A percentile compares a stretch with the other conserved stretches of the same genome.
phyloP scores from a whole-genome alignment of 2,888 invertebrate species.

The Drosophila macrothrix region DNA sequence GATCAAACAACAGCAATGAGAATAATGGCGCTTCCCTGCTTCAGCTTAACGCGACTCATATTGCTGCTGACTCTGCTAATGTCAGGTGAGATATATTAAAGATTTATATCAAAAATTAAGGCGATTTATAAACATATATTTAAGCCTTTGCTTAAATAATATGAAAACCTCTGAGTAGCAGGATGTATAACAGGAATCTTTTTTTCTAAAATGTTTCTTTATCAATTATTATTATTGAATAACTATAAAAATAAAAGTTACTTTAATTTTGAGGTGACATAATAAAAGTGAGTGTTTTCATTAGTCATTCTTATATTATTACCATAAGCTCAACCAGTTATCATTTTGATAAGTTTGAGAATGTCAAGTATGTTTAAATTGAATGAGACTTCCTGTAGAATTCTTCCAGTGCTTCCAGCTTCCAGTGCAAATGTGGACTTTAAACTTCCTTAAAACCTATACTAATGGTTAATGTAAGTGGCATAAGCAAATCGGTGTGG shows the following conservation, averaged over 20 bases:
- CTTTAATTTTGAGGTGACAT: neutral
- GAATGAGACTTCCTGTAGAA: neutral
- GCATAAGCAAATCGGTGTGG: neutral
- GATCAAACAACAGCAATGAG: constrained; percentile 1
- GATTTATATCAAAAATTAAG: neutral
- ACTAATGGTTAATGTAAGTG: neutral
- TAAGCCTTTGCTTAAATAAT: neutral
- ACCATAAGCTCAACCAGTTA: neutral
- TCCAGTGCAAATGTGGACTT: neutral
- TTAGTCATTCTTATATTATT: neutral
- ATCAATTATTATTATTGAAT: neutral
- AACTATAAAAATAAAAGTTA: neutral
- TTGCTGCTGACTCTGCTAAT: constrained; percentile 47
- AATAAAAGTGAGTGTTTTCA: neutral
- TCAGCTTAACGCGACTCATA: constrained; percentile 21
- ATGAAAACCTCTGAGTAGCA: neutral
- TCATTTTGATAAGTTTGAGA: neutral
- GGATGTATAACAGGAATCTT: neutral
- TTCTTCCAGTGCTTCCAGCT: no score
- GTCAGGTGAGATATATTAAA: constrained; percentile 43
- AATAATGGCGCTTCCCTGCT: constrained; percentile 37
- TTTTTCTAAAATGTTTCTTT: neutral
- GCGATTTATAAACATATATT: neutral
- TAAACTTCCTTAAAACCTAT: neutral
- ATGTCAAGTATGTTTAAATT: neutral